Base-by-base conservation (phyloP, 2,888 invertebrate species). In the Leptopilina myrica region DNA sequence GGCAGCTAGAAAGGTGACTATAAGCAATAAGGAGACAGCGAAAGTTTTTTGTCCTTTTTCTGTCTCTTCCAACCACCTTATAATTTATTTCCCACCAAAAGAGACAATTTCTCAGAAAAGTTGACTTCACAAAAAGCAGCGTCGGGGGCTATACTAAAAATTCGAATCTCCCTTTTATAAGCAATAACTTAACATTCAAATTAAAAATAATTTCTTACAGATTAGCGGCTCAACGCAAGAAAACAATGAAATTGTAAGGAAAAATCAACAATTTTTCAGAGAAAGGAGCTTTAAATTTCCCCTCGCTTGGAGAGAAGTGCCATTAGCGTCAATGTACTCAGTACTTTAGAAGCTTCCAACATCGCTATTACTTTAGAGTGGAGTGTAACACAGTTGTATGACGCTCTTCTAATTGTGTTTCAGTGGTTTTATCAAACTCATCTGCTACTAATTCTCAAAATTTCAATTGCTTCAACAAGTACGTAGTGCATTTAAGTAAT, bases 191-290 rank as follows among this genome's bases (percentile, higher is more conserved):
- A 9, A 46, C 1, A n/a, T 66, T 15, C 2, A 15, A 15, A 46
- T 66, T 66, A 15, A 66, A 62, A 62, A 62, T n/a, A 62, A 62
- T 62, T 62, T 9, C 62, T 15, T 15, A 7, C n/a, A 62, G 62
- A 78, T 80, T 79, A 76, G 77, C 77, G 76, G 75, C 8, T 26
- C 14, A 26, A 15, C 15, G 8, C 59, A 59, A 62, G 15, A 62
- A 73, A 73, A 73, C 14, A 56, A 73, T 53, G 26, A 26, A 56
- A 33, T 69, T 78, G 56, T 69, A 65, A 80, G 66, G 73, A 82
- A 90, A 88, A 88, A 89, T 88, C 89, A 90, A 90, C 90, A 90
- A 88, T 90, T 90, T 89, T 89, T 89, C 86, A 85, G 86, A 84
- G 85, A 88, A 89, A 89, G 86, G 87, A 88, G 87, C 88, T 87